Evolutionary conservation across 2,113 vertebrate genomes (phyloP), one percentile per base, ranked within the genome.

Genomic region (Gasterosteus nipponicus): DNA sequence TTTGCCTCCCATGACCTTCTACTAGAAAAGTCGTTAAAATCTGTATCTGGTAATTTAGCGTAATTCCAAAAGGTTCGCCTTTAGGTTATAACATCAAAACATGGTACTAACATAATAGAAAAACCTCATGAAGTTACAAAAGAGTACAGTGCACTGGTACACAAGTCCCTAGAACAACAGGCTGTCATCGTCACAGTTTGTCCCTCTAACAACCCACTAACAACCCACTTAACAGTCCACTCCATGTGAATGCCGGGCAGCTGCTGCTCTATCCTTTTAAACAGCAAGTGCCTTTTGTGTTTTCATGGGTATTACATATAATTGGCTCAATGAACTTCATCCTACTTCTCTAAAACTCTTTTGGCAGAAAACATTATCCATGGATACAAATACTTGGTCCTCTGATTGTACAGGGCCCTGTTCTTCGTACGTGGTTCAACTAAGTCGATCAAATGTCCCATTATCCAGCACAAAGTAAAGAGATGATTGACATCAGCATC

Each of bases 141-240:
- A 12, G 47, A 29, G 18, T 26, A 10, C 26, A 73, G 19, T 4
- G 0, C 57, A 63, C 1, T 29, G 15, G 47, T 51, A 78, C 49
- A 71, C 15, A 53, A 38, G 47, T 64, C 31, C 33, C 11, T 63
- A 66, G 42, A 68, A 70, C 61, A 77, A 62, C 53, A 74, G 19
- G 22, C 63, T 33, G 56, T 33, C 69, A 57, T 39, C 44, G 47
- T 80, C 49, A 68, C 61, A 64, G 35, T 73, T 15, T 73, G 41
- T 19, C 64, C 67, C 70, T 73, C 54, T 8, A 63, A 78, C 74
- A 66, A 22, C 76, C 80, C 76, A 74, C 54, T 8, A 63, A 78
- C 74, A 66, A 22, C 76, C 80, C 76, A 74, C 60, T 66, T 26
- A 42, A 26, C 68, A 64, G 59, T 57, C 69, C 69, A 41, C 73